Percentiles rank a stretch among this genome's conserved stretches.
phyloP scores from a whole-genome alignment of 1,140 invertebrate genomes.

The Caenorhabditis brenneri region DNA sequence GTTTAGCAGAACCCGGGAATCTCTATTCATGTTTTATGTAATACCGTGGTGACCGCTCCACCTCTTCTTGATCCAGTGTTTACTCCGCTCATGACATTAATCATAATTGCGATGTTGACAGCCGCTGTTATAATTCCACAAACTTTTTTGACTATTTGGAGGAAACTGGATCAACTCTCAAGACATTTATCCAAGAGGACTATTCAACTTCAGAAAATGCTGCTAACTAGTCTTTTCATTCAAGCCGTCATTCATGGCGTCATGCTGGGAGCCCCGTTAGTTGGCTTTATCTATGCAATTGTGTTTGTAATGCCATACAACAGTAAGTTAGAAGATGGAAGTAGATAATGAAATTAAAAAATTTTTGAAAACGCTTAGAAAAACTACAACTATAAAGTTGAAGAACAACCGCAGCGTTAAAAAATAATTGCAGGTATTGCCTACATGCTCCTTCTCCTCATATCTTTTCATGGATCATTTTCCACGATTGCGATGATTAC shows the following conservation, averaged over 20 bases:
- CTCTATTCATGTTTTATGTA: not conserved
- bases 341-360: not conserved
- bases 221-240: not conserved
- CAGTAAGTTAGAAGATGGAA: not conserved
- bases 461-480: slow-evolving; percentile 1
- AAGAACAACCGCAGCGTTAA: no score
- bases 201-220: slow-evolving; percentile 3
- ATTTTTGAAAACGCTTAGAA: no score
- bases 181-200: not conserved
- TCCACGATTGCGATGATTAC: not conserved
- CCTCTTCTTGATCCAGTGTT: not conserved
- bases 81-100: not conserved
- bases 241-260: slow-evolving; percentile 8
- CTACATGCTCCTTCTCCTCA: not conserved
- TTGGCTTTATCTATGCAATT: slow-evolving; percentile 8
- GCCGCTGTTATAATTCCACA: not conserved
- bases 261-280: not conserved
- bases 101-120: not conserved
- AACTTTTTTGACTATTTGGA: not conserved
- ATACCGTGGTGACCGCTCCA: not conserved
- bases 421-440: not conserved
- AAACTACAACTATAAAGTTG: no score
- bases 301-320: not conserved
- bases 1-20: not conserved
- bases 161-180: not conserved